Base-by-base conservation (phyloP, 2,113 vertebrate genomes). In the Coracopsis vasa region DNA sequence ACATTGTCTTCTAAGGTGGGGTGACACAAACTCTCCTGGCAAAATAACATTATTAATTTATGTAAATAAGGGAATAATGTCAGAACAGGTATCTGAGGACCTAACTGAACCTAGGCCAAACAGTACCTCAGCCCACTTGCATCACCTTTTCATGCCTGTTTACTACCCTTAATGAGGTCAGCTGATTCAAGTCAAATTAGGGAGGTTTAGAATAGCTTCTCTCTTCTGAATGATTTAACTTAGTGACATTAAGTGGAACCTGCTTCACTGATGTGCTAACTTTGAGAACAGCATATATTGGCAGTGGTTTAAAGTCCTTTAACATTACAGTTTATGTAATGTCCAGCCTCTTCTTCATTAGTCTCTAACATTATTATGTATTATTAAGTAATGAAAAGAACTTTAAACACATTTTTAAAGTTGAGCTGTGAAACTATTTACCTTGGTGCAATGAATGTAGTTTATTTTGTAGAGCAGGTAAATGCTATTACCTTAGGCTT, bases 201-300 rank as follows among this genome's bases (percentile, higher is more conserved):
- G 51, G 35, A n/a, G 20, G 39, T 54, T 92, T 33, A 29, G 15
- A 56, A 86, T 35, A 85, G 39, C 21, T 13, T 90, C 6, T 9
- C 13, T 45, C 20, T 54, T 80, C 56, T 51, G 61, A 80, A 35
- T 3, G 0, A 37, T 44, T 69, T 66, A 16, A n/a, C 31, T 58
- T 51, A 12, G 9, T 62, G 24, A 42, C 14, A 58, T 62, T 2
- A 24, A 35, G 29, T 45, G 28, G 9, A 50, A 47, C 39, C 18
- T 71, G 54, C 8, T 3, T 47, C n/a, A 31, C 1, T 47, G 35
- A 25, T 31, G n/a, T 39, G 15, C 0, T 8, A 24, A 15, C 15
- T 51, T 35, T 41, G 33, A 51, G 23, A 89, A 51, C 7, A 86
- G 20, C 10, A 29, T 25, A 3, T 16, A 13, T 72, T 28, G 72